phyloP scores from a whole-genome alignment of 2,113 vertebrate species.

The Gavialis gangeticus region DNA sequence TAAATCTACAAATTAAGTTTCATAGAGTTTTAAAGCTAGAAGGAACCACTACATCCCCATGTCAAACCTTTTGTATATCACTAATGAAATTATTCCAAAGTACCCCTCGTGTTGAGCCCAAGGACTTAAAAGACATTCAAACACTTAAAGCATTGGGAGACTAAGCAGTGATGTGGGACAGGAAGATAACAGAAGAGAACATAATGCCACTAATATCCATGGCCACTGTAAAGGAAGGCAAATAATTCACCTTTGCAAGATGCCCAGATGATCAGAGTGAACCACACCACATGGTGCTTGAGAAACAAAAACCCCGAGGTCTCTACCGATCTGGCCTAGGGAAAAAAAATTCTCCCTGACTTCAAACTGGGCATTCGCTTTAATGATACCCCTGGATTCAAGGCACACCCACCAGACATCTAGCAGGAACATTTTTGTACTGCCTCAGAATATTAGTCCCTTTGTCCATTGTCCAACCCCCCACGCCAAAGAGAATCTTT shows the following conservation, averaged over 20 bases:
- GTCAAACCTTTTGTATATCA: not conserved
- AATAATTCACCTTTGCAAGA: not conserved
- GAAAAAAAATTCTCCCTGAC: not conserved
- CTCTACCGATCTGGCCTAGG: not conserved
- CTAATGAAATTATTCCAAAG: not conserved
- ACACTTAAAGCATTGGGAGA: not conserved
- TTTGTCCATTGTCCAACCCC: not conserved
- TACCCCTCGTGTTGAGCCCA: not conserved
- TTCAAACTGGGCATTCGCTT: not conserved
- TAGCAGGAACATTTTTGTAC: not conserved
- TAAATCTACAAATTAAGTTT: not conserved
- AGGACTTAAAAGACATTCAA: not conserved
- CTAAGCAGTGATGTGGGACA: accelerated
- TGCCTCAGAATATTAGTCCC: not conserved
- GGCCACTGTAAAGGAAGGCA: not conserved
- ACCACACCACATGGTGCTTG: accelerated
- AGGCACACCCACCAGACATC: not conserved
- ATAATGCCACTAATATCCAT: not conserved
- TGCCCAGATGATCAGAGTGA: not conserved
- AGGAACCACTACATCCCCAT: not conserved
- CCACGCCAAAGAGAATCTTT: not conserved
- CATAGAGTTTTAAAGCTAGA: not conserved
- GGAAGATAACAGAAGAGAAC: not conserved
- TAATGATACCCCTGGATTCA: accelerated
- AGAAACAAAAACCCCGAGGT: not conserved